Evolutionary conservation across 2,888 invertebrate species (phyloP), one percentile per base, ranked within the genome.

Genomic region (Eustalomyia histrio): DNA sequence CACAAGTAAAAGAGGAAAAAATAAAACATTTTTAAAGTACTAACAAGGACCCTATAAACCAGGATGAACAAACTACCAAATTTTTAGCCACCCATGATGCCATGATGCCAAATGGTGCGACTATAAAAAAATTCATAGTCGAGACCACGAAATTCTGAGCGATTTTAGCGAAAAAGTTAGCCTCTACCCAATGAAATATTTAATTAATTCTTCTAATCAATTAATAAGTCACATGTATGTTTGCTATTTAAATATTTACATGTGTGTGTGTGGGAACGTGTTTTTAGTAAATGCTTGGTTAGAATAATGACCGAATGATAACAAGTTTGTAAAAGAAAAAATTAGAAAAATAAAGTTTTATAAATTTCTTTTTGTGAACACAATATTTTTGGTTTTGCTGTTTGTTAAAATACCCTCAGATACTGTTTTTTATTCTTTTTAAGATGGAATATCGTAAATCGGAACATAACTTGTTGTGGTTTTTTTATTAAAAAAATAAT

Each of bases 261-360:
- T 58, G 35, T 75, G 55, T 43, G 39, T 67, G 50, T 43, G 17
- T 76, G 52, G 47, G 18, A 64, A 43, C 47, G 35, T 60, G 47
- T 79, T 35, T 29, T 60, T 16, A 74, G 69, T 67, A 65, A 74
- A 61, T 69, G 64, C 71, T 81, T 78, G 74, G 74, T 73, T 81
- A 68, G 52, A 81, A 78, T 78, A 78, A 81, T 81, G 78, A 75
- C 74, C 78, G 74, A 71, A 78, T 75, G 81, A 81, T 81, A 81
- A 81, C 69, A 81, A 78, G 71, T 78, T 67, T 78, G 39, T 53
- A 71, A 75, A 81, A 81, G 60, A 61, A 71, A 35, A 57, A 79
- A n/a, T n/a, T 6, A 72, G 47, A 68, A 60, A 64, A 72, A 50
- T 33, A 80, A 76, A 78, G 69, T 78, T 81, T 52, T 35, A 29